phyloP scores from a whole-genome alignment of 1,140 invertebrate species.

The Daktulosphaira vitifoliae region DNA sequence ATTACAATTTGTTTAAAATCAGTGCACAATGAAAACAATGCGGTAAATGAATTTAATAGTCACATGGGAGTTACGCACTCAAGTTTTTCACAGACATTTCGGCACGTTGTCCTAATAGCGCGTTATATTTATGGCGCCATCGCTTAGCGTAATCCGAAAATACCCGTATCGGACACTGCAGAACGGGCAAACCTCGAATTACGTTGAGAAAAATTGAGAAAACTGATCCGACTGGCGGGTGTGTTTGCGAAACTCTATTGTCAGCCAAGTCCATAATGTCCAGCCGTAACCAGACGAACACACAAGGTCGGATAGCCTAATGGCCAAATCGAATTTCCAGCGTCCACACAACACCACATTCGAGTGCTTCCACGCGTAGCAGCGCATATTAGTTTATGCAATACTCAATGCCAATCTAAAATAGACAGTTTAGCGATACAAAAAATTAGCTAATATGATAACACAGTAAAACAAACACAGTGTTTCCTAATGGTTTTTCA shows the following conservation, averaged over 20 bases:
- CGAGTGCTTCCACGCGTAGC: not conserved
- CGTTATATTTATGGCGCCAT: not conserved
- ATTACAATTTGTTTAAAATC: too few relatives aligned
- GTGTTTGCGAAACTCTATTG: constrained; percentile 11
- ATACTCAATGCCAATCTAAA: constrained; percentile 15
- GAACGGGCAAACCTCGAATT: not conserved
- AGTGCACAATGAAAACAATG: too few relatives aligned
- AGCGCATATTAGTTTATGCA: constrained; percentile 3
- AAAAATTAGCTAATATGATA: too few relatives aligned
- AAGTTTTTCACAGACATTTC: too few relatives aligned
- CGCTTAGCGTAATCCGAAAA: not conserved
- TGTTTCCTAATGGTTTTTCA: too few relatives aligned
- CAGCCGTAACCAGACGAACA: constrained; percentile 7
- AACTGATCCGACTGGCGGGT: not conserved
- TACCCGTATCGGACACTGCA: not conserved
- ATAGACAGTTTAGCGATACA: not conserved
- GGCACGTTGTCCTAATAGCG: too few relatives aligned
- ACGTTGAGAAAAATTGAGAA: not conserved
- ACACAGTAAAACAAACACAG: too few relatives aligned
- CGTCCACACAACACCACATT: not conserved
- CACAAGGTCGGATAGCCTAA: constrained; percentile 11
- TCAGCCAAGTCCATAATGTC: not conserved
- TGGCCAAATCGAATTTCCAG: constrained; percentile 3
- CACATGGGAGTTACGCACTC: too few relatives aligned
- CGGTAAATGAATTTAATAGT: too few relatives aligned